These are phyloP conservation scores for Calameuta idolon DNA, from an alignment of 2,888 invertebrate genomes.

Conservation along the genomic window DNA sequence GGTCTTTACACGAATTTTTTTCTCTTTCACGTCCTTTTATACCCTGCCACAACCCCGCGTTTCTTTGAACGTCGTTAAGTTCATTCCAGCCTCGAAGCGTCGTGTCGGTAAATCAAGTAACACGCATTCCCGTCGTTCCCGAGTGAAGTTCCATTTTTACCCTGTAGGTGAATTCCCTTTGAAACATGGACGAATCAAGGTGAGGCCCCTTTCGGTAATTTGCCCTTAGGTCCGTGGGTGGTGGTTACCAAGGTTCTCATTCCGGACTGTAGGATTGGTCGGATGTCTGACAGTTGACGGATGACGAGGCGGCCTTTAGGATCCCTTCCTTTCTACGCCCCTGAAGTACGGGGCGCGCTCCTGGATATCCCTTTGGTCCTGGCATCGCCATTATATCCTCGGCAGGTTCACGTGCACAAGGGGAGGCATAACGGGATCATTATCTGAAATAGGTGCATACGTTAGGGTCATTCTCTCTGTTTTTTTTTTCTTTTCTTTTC, in stretches of 20 bases:
- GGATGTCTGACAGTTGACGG: constrained; percentile 66
- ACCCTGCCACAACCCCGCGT: not conserved
- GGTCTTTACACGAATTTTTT: not conserved
- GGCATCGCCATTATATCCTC: constrained; percentile 53
- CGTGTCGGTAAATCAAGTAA: not conserved
- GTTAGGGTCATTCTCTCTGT: constrained; percentile 25
- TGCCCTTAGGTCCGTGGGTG: constrained; percentile 58
- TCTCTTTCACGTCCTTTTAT: not conserved
- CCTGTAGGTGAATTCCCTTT: constrained; percentile 22
- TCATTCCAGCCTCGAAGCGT: not conserved
- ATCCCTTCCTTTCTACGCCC: constrained; percentile 50
- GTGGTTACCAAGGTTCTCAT: constrained; percentile 42
- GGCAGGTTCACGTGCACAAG: constrained; percentile 14
- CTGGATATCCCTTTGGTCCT: constrained; percentile 22
- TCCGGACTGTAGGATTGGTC: constrained; percentile 61
- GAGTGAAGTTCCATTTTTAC: constrained; percentile 10
- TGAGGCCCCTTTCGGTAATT: constrained; percentile 41
- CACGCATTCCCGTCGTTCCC: constrained; percentile 32
- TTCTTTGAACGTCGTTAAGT: not conserved
- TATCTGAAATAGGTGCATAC: constrained; percentile 56
- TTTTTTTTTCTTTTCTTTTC: no score
- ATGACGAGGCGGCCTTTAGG: constrained; percentile 65
- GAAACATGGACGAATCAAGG: constrained; percentile 27
- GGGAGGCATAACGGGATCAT: constrained; percentile 54
- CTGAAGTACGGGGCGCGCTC: constrained; percentile 28